Evolutionary conservation across 2,113 vertebrate genomes (phyloP), one percentile per base, ranked within the genome.

Genomic region (Anhinga anhinga): DNA sequence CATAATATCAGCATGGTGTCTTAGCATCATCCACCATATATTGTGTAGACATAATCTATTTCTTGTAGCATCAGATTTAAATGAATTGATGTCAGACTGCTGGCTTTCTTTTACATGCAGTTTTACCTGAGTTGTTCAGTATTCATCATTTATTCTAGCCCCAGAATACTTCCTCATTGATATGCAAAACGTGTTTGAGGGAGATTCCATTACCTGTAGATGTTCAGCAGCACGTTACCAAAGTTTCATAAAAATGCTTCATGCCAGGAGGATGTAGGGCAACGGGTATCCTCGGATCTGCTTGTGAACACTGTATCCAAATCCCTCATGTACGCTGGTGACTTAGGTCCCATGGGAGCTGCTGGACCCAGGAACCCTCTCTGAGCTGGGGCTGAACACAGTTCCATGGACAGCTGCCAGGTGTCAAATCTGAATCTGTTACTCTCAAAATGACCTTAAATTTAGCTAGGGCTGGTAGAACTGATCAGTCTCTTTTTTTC

Each of bases 211-310:
- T 55, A 70, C 8, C 20, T 42, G 11, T 56, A 65, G 14, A 12
- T 40, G 58, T 67, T 77, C 79, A 80, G n/a, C 0, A 3, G 5
- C 34, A 27, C 40, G 44, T 80, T 66, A n/a, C 8, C 11, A 1
- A 1, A 53, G 15, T 18, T 80, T 52, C 52, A 18, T 25, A n/a
- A 7, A 67, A 29, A 14, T 21, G 50, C 25, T 62, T 36, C 7
- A 7, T 70, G 30, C 15, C 21, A 2, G 26, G 36, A 78, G 22
- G 5, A 25, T 55, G 34, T 25, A 40, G 16, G 52, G 25, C 78
- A 79, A 45, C 0, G 2, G n/a, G 5, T 14, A 52, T 38, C 42
- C 42, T 78, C 0, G 0, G 19, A 67, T 56, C 16, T 56, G 30
- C 34, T 55, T 45, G 13, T 66, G 52, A 71, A 20, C 32, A 13